A percentile compares a stretch with the other conserved stretches of the same genome.
Evolutionary conservation across 2,113 vertebrate species (phyloP).

Genomic region (Tor tambroides): DNA sequence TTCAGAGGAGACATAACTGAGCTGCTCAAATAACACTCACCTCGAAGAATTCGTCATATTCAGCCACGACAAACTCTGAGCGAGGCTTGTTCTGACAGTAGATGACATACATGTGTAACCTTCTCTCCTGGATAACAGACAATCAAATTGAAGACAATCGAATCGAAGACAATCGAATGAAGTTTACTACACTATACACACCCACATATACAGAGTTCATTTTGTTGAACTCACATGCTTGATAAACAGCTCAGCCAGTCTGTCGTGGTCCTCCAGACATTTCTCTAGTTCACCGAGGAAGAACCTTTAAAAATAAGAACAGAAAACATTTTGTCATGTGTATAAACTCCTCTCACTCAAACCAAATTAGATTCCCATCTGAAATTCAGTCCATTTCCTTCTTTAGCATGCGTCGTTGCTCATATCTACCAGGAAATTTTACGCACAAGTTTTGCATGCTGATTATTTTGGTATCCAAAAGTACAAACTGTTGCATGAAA

Average conservation of each 20-base stretch:
- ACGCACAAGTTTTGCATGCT: background rate
- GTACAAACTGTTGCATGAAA: background rate
- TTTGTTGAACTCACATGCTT: conserved; percentile 80
- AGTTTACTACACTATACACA: background rate
- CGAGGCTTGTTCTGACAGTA: conserved; percentile 98
- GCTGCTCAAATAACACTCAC: conserved; percentile 63
- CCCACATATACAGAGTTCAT: conserved; percentile 41
- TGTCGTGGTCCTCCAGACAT: conserved; percentile 91
- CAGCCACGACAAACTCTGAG: conserved; percentile 95
- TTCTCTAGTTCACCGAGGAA: conserved; percentile 95
- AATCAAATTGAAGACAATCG: no score
- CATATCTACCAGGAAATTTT: conserved; percentile 26
- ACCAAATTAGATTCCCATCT: background rate
- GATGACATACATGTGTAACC: conserved; percentile 95
- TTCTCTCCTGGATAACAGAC: conserved; percentile 85
- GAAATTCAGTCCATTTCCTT: background rate
- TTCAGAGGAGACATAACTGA: background rate
- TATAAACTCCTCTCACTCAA: background rate
- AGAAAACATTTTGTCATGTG: background rate
- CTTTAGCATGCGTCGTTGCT: no score
- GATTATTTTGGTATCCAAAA: background rate
- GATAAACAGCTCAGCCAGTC: conserved; percentile 95
- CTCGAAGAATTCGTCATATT: conserved; percentile 95
- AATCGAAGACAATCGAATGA: no score
- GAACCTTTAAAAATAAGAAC: conserved; percentile 77